phyloP scores from a whole-genome alignment of 1,140 invertebrate genomes.

The Ladona fulva region DNA sequence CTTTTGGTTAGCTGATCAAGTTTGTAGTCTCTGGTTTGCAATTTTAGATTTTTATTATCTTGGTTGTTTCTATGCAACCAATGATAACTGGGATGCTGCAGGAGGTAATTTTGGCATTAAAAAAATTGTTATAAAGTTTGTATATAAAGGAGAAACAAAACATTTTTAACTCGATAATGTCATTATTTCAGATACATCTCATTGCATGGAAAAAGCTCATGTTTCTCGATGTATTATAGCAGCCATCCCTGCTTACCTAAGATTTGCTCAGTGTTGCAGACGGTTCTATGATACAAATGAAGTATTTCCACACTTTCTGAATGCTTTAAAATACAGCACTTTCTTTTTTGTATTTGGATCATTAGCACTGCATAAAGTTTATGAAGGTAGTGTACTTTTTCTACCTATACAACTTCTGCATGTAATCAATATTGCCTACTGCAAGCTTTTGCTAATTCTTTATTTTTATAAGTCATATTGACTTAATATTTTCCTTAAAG shows the following conservation, averaged over 20 bases:
- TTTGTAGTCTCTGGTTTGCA: conserved; percentile 69
- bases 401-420: too few species aligned
- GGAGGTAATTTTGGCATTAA: conserved; percentile 30
- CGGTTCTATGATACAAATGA: conserved; percentile 57
- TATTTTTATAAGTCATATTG: too few species aligned
- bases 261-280: conserved; percentile 73
- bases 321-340: conserved; percentile 79
- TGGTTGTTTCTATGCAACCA: conserved; percentile 49
- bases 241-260: conserved; percentile 75
- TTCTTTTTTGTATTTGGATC: conserved; percentile 68
- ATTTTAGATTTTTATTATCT: conserved; percentile 76
- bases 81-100: conserved; percentile 37
- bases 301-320: conserved; percentile 61
- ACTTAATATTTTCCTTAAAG: too few species aligned
- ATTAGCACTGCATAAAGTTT: conserved; percentile 45
- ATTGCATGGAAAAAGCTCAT: conserved; percentile 38
- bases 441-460: too few species aligned
- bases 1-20: conserved; percentile 89
- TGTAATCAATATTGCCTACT: too few species aligned
- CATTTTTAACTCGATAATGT: too few species aligned
- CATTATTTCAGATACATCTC: conserved; percentile 31
- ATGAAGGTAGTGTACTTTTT: conserved; percentile 37
- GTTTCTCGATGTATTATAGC: conserved; percentile 52
- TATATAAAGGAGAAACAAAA: too few species aligned
- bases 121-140: conserved; percentile 18